Base-by-base conservation (phyloP, 2,888 invertebrate species). In the Ectobius pallidus region DNA sequence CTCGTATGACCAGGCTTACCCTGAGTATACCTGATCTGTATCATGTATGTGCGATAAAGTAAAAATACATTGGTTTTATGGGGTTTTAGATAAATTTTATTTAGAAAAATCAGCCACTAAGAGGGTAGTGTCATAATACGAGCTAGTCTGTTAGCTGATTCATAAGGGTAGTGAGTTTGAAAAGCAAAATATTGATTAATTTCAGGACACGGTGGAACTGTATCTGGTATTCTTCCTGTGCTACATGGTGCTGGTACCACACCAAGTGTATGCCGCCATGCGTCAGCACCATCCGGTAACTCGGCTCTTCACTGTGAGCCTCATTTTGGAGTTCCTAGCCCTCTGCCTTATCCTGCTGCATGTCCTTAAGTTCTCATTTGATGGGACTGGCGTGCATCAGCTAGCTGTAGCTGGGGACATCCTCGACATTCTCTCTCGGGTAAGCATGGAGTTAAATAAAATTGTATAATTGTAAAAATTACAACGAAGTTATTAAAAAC, bases 231-330 rank as follows among this genome's bases (percentile, higher is more conserved):
- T 96, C 82, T 91, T 96, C 85, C 81, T 94, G 72, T 92, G 92
- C 79, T 97, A 97, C 82, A 88, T 94, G 78, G 89, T 95, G 71
- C 85, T 97, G 70, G 88, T 96, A 76, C 95, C 96, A 30, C 88
- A 97, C 77, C 97, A 97, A 85, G 87, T 96, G 74, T 96, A 96
- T 84, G 97, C 96, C 39, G 94, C 94, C 73, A 88, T 92, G 77
- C 89, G 91, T 77, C 97, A 97, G 83, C 91, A 91, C 80, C 97
- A 97, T 85, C 93, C 95, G 44, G 93, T 97, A 3, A 97, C 97
- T 6, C 91, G 92, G 80, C 85, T 97, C 44, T 95, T 97, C 80
- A 96, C 96, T 30, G 91, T 91, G 74, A 95, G 96, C 81, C 87
- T 97, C 72, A 84, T 93, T 22, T 85, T 96, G 77, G 96, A 97